phyloP scores from a whole-genome alignment of 2,888 invertebrate species.

The Aleiodes testaceus region DNA sequence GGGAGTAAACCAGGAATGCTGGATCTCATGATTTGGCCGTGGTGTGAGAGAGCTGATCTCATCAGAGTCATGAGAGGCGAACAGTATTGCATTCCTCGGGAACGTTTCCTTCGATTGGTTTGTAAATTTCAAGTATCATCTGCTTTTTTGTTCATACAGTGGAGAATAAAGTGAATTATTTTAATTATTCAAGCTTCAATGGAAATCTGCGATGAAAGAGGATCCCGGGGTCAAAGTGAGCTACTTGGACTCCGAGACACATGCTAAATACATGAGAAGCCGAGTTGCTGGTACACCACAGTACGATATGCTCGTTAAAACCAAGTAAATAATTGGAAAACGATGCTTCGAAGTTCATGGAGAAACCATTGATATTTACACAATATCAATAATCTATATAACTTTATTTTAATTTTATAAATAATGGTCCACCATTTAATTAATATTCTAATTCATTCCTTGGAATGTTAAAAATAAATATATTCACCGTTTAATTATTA shows the following conservation, averaged over 20 bases:
- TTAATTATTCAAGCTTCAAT: conserved; percentile 75
- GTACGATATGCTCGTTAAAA: conserved; percentile 75
- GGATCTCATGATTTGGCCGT: conserved; percentile 91
- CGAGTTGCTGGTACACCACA: conserved; percentile 80
- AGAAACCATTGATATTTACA: conserved; percentile 10
- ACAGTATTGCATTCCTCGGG: conserved; percentile 79
- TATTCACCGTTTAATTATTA: conserved; percentile 1
- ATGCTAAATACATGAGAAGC: conserved; percentile 82
- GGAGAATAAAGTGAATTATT: conserved; percentile 25
- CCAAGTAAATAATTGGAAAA: conserved; percentile 1
- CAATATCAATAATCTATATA: not conserved
- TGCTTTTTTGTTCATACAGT: not conserved
- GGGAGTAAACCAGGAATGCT: conserved; percentile 84
- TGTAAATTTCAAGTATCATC: conserved; percentile 51
- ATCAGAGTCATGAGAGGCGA: conserved; percentile 78
- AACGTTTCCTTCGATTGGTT: conserved; percentile 81
- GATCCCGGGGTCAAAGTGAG: conserved; percentile 81
- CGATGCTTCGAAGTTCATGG: not conserved
- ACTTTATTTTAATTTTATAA: not conserved
- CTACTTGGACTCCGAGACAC: conserved; percentile 80
- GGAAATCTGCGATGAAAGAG: conserved; percentile 82
- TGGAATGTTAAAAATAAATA: conserved; percentile 1
- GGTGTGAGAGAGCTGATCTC: conserved; percentile 82
- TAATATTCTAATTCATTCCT: not conserved
- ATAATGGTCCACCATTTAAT: conserved; percentile 16